phyloP scores from a whole-genome alignment of 1,140 invertebrate genomes.

The Holcopasites calliopsidis region DNA sequence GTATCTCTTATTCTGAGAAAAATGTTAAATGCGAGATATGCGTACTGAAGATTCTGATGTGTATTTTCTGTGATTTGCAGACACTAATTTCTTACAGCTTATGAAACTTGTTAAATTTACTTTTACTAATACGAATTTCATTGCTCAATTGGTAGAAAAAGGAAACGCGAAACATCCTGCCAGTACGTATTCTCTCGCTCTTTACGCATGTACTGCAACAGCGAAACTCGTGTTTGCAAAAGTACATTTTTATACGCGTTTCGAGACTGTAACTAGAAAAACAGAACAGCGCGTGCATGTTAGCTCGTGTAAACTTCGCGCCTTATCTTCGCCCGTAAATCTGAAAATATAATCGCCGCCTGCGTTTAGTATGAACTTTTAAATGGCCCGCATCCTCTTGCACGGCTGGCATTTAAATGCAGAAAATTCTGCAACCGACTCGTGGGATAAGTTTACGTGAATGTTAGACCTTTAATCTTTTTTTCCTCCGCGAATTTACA shows the following conservation, averaged over 20 bases:
- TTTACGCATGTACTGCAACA: neutral
- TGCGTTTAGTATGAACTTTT: neutral
- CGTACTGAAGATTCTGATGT: too few relatives aligned
- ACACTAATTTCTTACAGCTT: too few relatives aligned
- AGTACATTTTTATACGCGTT: neutral
- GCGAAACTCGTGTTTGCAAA: neutral
- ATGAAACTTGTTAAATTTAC: too few relatives aligned
- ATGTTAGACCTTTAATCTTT: too few relatives aligned
- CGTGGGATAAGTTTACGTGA: too few relatives aligned
- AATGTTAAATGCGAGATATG: too few relatives aligned
- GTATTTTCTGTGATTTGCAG: too few relatives aligned
- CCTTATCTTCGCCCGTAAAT: neutral
- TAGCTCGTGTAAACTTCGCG: too few relatives aligned
- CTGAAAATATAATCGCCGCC: neutral
- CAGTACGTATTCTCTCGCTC: neutral
- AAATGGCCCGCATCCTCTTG: neutral
- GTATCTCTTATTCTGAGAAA: too few relatives aligned
- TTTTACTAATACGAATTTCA: too few relatives aligned
- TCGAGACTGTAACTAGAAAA: neutral
- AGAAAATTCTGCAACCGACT: neutral
- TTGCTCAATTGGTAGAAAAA: too few relatives aligned
- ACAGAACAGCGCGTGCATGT: neutral
- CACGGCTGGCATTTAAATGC: neutral
- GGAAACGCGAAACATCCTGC: neutral
- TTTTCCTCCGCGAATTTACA: too few relatives aligned